Evolutionary conservation across 2,888 invertebrate genomes (phyloP).

Genomic region (Athalia circularis): DNA sequence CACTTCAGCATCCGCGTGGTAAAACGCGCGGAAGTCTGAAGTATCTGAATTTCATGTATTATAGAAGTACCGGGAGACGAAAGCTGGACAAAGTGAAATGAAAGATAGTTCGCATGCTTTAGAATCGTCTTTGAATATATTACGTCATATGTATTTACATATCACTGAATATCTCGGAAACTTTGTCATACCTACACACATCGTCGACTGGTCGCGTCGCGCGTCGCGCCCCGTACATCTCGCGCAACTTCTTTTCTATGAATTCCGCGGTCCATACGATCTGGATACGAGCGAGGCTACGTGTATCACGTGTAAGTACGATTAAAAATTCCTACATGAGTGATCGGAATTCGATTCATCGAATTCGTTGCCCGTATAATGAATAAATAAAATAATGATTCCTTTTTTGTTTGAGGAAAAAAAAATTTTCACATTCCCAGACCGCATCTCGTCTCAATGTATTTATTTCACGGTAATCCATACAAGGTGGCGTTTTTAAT

Average conservation of each 20-base stretch:
- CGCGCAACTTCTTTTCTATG: no score
- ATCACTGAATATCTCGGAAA: slow-evolving; percentile 44
- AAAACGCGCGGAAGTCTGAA: background rate
- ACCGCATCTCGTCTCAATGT: background rate
- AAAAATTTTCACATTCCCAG: background rate
- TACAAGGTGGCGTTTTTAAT: slow-evolving; percentile 61
- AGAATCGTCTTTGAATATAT: slow-evolving; percentile 59
- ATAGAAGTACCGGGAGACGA: slow-evolving; percentile 24
- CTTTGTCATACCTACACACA: background rate
- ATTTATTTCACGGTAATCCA: slow-evolving; percentile 60
- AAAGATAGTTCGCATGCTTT: slow-evolving; percentile 71
- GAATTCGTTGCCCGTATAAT: no score
- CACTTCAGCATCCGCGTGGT: slow-evolving; percentile 24
- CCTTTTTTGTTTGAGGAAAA: background rate
- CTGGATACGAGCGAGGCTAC: no score
- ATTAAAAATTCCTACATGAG: no score
- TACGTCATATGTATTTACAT: slow-evolving; percentile 5
- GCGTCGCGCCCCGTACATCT: no score
- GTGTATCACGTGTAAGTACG: no score
- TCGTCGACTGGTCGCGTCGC: no score
- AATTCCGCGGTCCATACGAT: no score
- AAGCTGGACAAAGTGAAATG: slow-evolving; percentile 69
- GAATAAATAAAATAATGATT: no score
- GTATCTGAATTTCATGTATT: slow-evolving; percentile 2
- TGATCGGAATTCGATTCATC: no score